Evolutionary conservation across 2,797 vertebrate genomes (phyloP), one percentile per base, ranked within the genome.

Genomic region (Malacoctenus gilli): DNA sequence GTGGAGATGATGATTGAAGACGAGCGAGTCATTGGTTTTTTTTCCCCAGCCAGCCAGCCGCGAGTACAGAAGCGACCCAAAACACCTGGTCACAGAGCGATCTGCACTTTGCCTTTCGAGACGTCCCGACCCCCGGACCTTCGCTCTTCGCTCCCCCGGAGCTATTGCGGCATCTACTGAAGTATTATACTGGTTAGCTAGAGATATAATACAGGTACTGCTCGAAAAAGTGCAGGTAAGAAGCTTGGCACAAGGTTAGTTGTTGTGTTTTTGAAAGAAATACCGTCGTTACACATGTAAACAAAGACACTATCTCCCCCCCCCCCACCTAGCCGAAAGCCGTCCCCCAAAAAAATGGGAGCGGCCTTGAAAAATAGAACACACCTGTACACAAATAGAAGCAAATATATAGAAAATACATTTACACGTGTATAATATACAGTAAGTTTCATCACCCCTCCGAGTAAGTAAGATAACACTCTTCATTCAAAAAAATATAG

Each of bases 171-270:
- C 76, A 58, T 88, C 85, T 84, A 87, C 87, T 85, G 79, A 85
- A 89, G 82, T 89, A 85, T 87, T 86, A 83, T 86, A 89, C 85
- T 87, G 83, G 69, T 86, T 86, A 84, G 79, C 87, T 90, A 84
- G 86, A 85, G 77, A 82, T 89, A 90, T 88, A 77, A 80, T 89
- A 90, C 86, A 90, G 55, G 80, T 84, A 89, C 90, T 90, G 88
- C 87, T 82, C 82, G 55, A 90, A 89, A 89, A 89, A 89, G 87
- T 90, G 88, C 89, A 89, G 86, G 81, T 81, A 85, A 79, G 85
- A 89, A 89, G 88, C 86, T 92, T 92, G 89, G 90, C 89, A 92
- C 89, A 91, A 88, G 82, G 86, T 91, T 89, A 83, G 77, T 87
- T 86, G n/a, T 85, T 87, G 84, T 89, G 84, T 90, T 87, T 85